Evolutionary conservation across 2,888 invertebrate species (phyloP), one percentile per base, ranked within the genome.

Genomic region (Amaurobius ferox): DNA sequence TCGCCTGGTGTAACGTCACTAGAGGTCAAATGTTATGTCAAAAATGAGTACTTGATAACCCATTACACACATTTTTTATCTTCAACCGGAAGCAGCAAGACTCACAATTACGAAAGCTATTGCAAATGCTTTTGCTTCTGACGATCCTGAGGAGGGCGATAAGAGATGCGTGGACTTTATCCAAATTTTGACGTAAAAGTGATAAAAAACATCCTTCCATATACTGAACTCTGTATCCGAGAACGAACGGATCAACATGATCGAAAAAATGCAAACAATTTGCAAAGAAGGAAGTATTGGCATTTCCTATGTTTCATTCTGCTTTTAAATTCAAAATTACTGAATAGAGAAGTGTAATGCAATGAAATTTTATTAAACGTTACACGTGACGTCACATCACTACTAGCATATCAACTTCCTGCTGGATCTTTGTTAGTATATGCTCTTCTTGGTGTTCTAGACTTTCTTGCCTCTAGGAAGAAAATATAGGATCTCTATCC

Each of bases 1-100:
- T 35, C 35, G 35, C 35, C 35, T 7, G 9, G 35, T 35, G 35
- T 7, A 35, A 35, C 11, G 2, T 55, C 5, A 23, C 19, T 23
- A 23, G 19, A 55, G 55, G 55, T 55, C 55, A 11, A 23, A 55
- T 23, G 55, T 23, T 55, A 44, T 16, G 55, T 16, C 5, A 55
- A 55, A 55, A 55, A 55, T 23, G 11, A 55, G 2, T 16, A 11
- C 55, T n/a, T n/a, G 55, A 23, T 55, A 55, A 55, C 55, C 44
- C 44, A 16, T 44, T 44, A 9, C 11, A 16, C 16, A 44, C 44
- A 44, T 55, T 9, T 7, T 9, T 35, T 55, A 55, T 55, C 55
- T 55, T 55, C 23, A 23, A 55, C 55, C 55, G 55, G 55, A 55
- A 55, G 55, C 19, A 55, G 23, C 23, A 55, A 55, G 55, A 55